Conservation (phyloP, 2,113 vertebrate genomes). For the Lamprotornis superbus region DNA sequence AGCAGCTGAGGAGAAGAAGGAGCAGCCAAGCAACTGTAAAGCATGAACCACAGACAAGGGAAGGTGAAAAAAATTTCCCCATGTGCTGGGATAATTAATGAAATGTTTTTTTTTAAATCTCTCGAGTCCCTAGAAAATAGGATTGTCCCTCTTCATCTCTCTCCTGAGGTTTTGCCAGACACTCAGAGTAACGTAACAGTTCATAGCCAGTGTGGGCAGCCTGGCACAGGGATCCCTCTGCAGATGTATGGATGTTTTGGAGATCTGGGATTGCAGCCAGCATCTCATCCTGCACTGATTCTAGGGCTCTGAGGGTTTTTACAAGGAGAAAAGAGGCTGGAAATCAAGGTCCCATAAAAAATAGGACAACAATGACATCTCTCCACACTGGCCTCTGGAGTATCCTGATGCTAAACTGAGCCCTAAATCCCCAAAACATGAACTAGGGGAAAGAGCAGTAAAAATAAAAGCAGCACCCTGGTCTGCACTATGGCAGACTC, state of each 20-base stretch:
- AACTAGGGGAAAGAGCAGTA: background rate
- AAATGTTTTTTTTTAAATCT: background rate
- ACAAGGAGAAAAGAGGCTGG: background rate
- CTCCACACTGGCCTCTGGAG: background rate
- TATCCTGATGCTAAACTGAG: background rate
- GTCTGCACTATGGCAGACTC: accelerated
- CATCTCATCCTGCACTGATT: background rate
- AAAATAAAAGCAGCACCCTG: background rate
- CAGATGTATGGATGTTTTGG: background rate
- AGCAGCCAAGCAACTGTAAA: constrained; percentile 16
- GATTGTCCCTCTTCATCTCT: background rate
- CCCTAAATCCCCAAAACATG: background rate
- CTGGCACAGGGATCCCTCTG: background rate
- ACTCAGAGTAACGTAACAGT: background rate
- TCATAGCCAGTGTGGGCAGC: background rate
- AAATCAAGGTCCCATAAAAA: background rate
- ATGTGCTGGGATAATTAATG: background rate
- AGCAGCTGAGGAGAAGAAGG: background rate
- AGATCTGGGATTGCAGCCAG: background rate
- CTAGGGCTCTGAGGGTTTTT: background rate
- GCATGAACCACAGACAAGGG: constrained; percentile 1
- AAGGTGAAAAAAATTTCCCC: background rate
- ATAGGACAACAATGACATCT: background rate
- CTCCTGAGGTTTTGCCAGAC: background rate
- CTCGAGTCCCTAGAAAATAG: background rate